phyloP scores from a whole-genome alignment of 2,113 vertebrate species.

The Hippocampus mohnikei region DNA sequence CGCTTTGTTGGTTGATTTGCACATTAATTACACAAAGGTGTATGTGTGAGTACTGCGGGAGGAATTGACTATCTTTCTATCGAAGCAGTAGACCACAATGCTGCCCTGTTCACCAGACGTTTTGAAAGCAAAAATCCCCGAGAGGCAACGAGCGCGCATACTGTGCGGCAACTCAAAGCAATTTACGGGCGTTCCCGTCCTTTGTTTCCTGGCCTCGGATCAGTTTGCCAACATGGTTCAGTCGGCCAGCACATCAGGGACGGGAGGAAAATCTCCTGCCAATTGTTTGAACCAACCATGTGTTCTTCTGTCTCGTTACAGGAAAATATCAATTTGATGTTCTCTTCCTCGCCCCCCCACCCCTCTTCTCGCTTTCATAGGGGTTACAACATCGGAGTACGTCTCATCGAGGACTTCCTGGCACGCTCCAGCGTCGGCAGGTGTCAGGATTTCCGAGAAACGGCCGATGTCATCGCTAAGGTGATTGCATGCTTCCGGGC shows the following conservation, averaged over 20 bases:
- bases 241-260: conserved; percentile 20
- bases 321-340: background rate
- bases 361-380: conserved; percentile 44
- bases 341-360: background rate
- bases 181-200: background rate
- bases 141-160: background rate
- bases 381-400: conserved; percentile 98
- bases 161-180: conserved; percentile 23
- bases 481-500: conserved; percentile 65
- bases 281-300: conserved; percentile 23
- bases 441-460: conserved; percentile 98
- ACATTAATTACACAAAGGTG: too few relatives aligned
- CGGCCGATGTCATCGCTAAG: conserved; percentile 97
- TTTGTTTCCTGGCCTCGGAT: conserved; percentile 45
- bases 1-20: too few relatives aligned
- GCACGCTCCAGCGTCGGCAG: conserved; percentile 94
- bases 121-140: background rate
- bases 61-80: background rate
- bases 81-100: background rate
- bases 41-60: background rate
- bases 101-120: background rate
- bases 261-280: conserved; percentile 21
- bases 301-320: background rate
- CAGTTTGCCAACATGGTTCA: conserved; percentile 23
- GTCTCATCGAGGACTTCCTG: conserved; percentile 97